Conservation (phyloP, 2,888 invertebrate genomes). For the Trachelus troglodyta region DNA sequence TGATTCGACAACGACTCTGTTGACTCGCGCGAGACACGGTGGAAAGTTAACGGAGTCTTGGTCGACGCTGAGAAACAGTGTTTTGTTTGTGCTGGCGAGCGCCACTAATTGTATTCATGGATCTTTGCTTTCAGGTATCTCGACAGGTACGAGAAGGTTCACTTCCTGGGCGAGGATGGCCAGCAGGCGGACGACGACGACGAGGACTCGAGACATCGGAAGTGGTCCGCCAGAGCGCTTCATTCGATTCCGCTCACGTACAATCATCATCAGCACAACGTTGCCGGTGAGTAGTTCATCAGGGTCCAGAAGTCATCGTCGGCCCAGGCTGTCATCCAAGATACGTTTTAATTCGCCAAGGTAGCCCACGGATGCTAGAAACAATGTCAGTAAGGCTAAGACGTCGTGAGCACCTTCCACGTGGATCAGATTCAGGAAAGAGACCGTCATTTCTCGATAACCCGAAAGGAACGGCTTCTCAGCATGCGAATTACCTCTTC, state of each 20-base stretch:
- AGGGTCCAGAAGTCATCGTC: no score
- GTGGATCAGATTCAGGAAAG: no score
- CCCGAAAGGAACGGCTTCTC: no score
- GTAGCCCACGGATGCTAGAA: no score
- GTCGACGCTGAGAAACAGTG: background rate
- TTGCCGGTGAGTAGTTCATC: conserved; percentile 70
- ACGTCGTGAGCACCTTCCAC: no score
- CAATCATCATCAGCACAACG: conserved; percentile 82
- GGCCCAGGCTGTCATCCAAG: no score
- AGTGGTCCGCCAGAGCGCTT: conserved; percentile 74
- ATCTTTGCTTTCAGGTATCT: conserved; percentile 70
- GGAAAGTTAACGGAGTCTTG: conserved; percentile 12
- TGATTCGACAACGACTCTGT: no score
- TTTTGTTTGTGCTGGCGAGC: no score
- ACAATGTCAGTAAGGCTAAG: no score
- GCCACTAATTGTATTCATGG: background rate
- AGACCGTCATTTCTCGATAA: no score
- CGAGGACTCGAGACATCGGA: conserved; percentile 77
- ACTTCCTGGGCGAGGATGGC: conserved; percentile 88
- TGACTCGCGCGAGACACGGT: conserved; percentile 14
- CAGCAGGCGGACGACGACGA: conserved; percentile 84
- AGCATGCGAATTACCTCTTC: no score
- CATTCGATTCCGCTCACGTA: conserved; percentile 80
- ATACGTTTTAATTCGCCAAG: no score
- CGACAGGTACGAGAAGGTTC: conserved; percentile 90